These are phyloP conservation scores for Agriopis marginaria DNA, from an alignment of 2,888 invertebrate genomes.

Conservation along the genomic window DNA sequence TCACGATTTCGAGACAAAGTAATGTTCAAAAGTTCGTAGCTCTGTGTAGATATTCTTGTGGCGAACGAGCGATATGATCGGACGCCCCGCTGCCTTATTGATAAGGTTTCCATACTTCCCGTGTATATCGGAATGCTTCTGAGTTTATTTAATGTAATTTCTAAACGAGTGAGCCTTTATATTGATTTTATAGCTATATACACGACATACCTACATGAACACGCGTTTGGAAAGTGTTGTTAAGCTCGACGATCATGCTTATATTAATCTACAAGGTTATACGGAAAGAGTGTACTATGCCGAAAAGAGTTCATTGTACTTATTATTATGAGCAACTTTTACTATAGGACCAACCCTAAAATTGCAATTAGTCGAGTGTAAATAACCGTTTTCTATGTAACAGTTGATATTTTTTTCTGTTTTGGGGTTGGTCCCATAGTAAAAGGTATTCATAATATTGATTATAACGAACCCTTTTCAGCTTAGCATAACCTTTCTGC, in stretches of 20 bases:
- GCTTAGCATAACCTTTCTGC: no score
- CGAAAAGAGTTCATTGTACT: no score
- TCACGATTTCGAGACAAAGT: slow-evolving; percentile 71
- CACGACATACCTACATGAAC: slow-evolving; percentile 27
- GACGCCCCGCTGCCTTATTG: slow-evolving; percentile 84
- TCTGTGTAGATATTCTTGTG: slow-evolving; percentile 72
- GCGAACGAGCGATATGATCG: slow-evolving; percentile 77
- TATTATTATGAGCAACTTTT: no score
- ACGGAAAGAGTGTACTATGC: no score
- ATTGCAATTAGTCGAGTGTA: no score
- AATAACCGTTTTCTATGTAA: no score
- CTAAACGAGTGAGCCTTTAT: slow-evolving; percentile 58
- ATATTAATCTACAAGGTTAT: neutral
- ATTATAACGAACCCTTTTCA: no score
- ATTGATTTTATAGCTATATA: slow-evolving; percentile 46
- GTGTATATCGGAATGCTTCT: slow-evolving; percentile 80
- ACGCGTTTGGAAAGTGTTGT: slow-evolving; percentile 11
- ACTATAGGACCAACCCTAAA: no score
- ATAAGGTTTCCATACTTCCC: slow-evolving; percentile 84
- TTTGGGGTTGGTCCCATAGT: no score
- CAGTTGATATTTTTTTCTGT: no score
- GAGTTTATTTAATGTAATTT: slow-evolving; percentile 80
- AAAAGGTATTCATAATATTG: no score
- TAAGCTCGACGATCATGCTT: neutral
- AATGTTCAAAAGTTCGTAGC: slow-evolving; percentile 70